A percentile compares a stretch with the other conserved stretches of the same genome.
Evolutionary conservation across 1,140 invertebrate species (phyloP).

Genomic region (Hormaphis cornu): DNA sequence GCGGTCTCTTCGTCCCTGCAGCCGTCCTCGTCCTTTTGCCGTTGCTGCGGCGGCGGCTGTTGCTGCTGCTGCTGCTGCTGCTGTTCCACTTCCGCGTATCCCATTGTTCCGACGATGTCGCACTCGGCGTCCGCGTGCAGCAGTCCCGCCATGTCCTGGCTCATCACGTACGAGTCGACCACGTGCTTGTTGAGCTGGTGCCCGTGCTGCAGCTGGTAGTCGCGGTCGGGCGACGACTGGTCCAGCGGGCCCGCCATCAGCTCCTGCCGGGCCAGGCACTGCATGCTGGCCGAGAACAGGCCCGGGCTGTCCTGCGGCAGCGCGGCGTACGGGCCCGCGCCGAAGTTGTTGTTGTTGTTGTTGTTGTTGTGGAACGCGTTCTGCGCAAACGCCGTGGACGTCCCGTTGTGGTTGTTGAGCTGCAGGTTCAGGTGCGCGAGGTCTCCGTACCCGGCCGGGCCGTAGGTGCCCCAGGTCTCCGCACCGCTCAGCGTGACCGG

Average conservation of each 20-base stretch:
- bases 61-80: conserved; percentile 41
- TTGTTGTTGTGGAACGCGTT: conserved; percentile 53
- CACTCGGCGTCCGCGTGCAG: conserved; percentile 50
- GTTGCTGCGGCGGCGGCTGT: conserved; percentile 48
- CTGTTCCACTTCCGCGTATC: conserved; percentile 43
- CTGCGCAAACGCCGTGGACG: conserved; percentile 44
- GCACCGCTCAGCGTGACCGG: conserved; percentile 41
- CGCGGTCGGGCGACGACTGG: conserved; percentile 24
- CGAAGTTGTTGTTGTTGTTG: conserved; percentile 59
- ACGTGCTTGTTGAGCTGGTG: conserved; percentile 31
- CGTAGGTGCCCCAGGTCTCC: conserved; percentile 66
- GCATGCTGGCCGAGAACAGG: conserved; percentile 29
- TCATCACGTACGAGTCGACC: conserved; percentile 45
- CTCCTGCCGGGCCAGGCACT: conserved; percentile 13
- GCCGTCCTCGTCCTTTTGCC: conserved; percentile 48
- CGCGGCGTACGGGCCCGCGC: conserved; percentile 53
- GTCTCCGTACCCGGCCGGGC: conserved; percentile 55
- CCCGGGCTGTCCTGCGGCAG: conserved; percentile 48
- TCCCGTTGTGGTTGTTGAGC: conserved; percentile 54
- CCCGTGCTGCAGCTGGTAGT: conserved; percentile 6
- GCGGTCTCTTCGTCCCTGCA: conserved; percentile 51
- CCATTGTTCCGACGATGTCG: conserved; percentile 43
- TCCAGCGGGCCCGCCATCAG: conserved; percentile 15
- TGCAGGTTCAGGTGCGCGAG: conserved; percentile 59
- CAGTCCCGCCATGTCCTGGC: conserved; percentile 56